Percentiles rank a stretch among this genome's conserved stretches.
Conservation (phyloP, 2,797 vertebrate genomes). For the Otus scops region DNA sequence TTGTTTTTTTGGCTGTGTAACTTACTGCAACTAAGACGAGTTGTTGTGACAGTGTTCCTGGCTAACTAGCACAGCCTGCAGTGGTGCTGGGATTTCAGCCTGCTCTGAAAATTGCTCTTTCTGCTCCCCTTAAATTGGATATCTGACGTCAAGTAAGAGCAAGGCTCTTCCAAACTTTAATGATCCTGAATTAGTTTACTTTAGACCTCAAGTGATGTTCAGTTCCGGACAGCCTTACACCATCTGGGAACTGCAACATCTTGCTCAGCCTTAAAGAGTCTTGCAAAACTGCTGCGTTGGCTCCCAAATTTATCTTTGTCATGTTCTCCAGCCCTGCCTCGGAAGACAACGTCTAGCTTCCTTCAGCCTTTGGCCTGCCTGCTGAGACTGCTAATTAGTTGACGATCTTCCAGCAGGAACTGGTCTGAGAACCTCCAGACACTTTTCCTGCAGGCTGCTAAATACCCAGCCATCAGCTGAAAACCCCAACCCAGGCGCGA, state of each 20-base stretch:
- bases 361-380: not conserved
- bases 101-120: not conserved
- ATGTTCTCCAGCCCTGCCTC: not conserved
- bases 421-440: not conserved
- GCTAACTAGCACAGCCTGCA: not conserved
- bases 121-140: not conserved
- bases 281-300: not conserved
- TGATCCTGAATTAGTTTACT: not conserved
- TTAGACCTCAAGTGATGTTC: not conserved
- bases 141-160: not conserved
- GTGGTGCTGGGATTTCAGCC: not conserved
- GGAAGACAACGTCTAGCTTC: not conserved
- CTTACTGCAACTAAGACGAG: not conserved
- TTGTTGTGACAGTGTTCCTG: not conserved
- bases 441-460: not conserved
- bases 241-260: not conserved
- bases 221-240: accelerated
- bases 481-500: not conserved
- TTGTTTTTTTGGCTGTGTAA: not conserved
- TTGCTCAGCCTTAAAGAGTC: not conserved
- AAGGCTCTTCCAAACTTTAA: not conserved
- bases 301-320: not conserved
- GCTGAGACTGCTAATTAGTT: not conserved
- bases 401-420: not conserved
- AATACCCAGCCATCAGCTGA: not conserved